Evolutionary conservation across 2,888 invertebrate species (phyloP).

Genomic region (Arrhopalites spinosus): DNA sequence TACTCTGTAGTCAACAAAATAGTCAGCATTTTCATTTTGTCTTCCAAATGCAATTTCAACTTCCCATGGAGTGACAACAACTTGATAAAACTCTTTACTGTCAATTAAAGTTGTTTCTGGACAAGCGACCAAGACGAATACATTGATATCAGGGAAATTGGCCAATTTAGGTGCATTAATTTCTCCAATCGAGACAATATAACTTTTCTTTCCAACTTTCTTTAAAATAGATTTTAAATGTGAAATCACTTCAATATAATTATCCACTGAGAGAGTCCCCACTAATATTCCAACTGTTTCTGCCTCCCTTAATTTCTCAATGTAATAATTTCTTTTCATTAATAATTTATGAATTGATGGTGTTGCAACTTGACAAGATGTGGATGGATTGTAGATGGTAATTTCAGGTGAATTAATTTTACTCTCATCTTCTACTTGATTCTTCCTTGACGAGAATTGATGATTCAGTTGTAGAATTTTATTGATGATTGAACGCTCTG

Average conservation of each 20-base stretch:
- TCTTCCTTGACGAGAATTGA: too few species aligned
- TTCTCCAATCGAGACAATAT: constrained; percentile 91
- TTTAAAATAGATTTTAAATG: constrained; percentile 74
- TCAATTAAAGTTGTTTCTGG: constrained; percentile 81
- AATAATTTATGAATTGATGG: constrained; percentile 66
- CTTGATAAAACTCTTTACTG: constrained; percentile 76
- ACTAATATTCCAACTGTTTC: constrained; percentile 83
- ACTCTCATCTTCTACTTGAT: background rate
- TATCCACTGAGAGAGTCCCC: constrained; percentile 85
- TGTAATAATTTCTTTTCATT: constrained; percentile 77
- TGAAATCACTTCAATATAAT: constrained; percentile 76
- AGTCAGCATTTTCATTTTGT: constrained; percentile 63
- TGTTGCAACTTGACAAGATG: constrained; percentile 54
- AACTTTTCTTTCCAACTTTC: constrained; percentile 80
- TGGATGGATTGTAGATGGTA: constrained; percentile 59
- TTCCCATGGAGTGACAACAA: constrained; percentile 90
- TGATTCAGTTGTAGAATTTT: constrained; percentile 59
- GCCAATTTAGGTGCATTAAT: constrained; percentile 93
- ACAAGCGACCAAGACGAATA: constrained; percentile 90
- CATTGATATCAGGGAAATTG: constrained; percentile 92
- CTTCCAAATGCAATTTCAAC: constrained; percentile 74
- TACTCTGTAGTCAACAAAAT: constrained; percentile 76
- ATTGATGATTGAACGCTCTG: constrained; percentile 32
- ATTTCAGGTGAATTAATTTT: constrained; percentile 56
- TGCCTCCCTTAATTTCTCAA: constrained; percentile 92